Percentiles rank a stretch among this genome's conserved stretches.
Evolutionary conservation across 2,888 invertebrate genomes (phyloP).

Genomic region (Saturnia pavonia): DNA sequence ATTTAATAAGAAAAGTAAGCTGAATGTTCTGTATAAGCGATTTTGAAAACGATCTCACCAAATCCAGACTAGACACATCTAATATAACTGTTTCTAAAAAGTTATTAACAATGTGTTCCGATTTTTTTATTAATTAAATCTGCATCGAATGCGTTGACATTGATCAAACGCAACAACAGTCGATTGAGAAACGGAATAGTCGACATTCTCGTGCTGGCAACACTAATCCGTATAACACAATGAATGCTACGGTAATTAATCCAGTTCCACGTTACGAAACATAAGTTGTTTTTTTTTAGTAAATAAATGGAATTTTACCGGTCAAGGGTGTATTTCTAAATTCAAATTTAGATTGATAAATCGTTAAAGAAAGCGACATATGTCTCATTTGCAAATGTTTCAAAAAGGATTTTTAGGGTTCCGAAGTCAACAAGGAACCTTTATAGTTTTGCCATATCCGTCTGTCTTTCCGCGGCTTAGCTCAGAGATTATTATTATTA

Average conservation of each 20-base stretch:
- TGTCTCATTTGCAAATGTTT: too few species aligned
- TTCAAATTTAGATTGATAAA: slow-evolving; percentile 13
- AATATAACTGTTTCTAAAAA: background rate
- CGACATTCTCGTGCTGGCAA: slow-evolving; percentile 35
- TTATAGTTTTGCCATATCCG: too few species aligned
- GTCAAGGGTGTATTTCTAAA: slow-evolving; percentile 32
- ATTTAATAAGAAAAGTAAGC: too few species aligned
- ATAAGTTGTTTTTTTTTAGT: slow-evolving; percentile 30
- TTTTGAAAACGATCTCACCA: background rate
- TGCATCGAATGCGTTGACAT: slow-evolving; percentile 16
- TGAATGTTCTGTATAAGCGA: background rate
- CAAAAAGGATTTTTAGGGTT: too few species aligned
- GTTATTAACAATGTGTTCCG: slow-evolving; percentile 10
- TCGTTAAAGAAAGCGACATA: background rate
- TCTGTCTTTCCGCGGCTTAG: too few species aligned
- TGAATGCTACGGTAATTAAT: slow-evolving; percentile 43
- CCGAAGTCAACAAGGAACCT: too few species aligned
- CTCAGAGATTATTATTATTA: too few species aligned
- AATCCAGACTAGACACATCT: background rate
- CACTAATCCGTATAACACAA: slow-evolving; percentile 43
- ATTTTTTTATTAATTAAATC: slow-evolving; percentile 9
- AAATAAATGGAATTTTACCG: slow-evolving; percentile 28
- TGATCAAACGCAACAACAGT: slow-evolving; percentile 1
- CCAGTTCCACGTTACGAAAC: slow-evolving; percentile 41
- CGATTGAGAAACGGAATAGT: slow-evolving; percentile 16